Evolutionary conservation across 1,140 invertebrate species (phyloP), one percentile per base, ranked within the genome.

Genomic region (Neocloeon triangulifer): DNA sequence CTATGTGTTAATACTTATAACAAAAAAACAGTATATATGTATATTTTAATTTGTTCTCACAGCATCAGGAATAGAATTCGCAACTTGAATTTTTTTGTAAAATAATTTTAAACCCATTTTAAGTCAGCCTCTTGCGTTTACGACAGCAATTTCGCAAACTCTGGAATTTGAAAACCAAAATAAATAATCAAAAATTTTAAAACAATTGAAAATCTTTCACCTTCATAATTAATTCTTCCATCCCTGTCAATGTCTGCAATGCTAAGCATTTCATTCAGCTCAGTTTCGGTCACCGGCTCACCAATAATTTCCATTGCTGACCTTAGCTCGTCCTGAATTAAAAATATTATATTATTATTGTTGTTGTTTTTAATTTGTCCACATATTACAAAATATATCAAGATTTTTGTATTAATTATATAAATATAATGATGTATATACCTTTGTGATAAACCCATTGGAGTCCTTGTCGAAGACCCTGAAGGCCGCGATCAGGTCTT

Each of bases 171-270:
- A 13, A 1, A 9, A 12, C 12, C 2, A 30, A n/a, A n/a, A n/a
- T n/a, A n/a, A n/a, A n/a, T n/a, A n/a, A n/a, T n/a, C n/a, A n/a
- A n/a, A n/a, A n/a, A 1, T 2, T 17, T 10, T 16, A 2, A 9
- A 17, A 13, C 17, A 2, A 3, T 9, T 5, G n/a, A 14, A 6
- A 22, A 15, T 33, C 26, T 12, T 12, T 34, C 51, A 75, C 72
- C 73, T 69, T 75, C 70, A 46, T 76, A 77, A 48, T 78, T 73
- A 39, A 78, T 77, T 45, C 62, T 61, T 14, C 73, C 73, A 48
- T 77, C 73, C 43, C 69, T 65, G 48, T 78, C 73, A 37, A 70
- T 63, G 50, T 77, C 73, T 2, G 70, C 73, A 33, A 72, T 58
- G 36, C 59, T 58, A 30, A 78, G 55, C 47, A 77, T 61, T 39